phyloP scores from a whole-genome alignment of 1,140 invertebrate genomes.

The Bombus picipes region DNA sequence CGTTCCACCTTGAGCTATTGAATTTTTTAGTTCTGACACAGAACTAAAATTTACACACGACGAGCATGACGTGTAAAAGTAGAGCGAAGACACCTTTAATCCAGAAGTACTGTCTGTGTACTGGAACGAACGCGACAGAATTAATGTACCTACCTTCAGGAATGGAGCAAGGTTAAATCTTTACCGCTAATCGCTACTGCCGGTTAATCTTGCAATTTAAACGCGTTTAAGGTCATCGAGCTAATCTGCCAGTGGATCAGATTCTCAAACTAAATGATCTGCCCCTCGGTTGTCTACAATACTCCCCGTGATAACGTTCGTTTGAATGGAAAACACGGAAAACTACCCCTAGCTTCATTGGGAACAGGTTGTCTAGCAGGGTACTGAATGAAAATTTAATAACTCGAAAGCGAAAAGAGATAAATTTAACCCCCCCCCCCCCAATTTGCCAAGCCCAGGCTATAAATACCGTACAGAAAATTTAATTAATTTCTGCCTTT shows the following conservation, averaged over 20 bases:
- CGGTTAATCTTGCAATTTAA: slow-evolving; percentile 65
- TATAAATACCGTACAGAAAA: not conserved
- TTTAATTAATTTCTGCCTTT: not conserved
- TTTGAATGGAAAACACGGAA: not conserved
- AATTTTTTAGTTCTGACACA: not conserved
- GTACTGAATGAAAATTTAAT: not conserved
- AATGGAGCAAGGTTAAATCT: slow-evolving; percentile 57
- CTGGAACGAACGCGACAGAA: slow-evolving; percentile 22
- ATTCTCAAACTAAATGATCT: slow-evolving; percentile 26
- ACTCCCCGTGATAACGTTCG: not conserved
- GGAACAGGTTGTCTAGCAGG: no score
- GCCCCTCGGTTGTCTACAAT: slow-evolving; percentile 1
- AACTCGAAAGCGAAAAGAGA: not conserved
- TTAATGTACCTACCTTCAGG: slow-evolving; percentile 45
- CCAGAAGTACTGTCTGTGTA: not conserved
- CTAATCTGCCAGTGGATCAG: slow-evolving; percentile 48
- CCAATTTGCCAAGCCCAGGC: not conserved
- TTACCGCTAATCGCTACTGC: slow-evolving; percentile 62
- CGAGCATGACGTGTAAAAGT: not conserved
- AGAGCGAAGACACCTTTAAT: not conserved
- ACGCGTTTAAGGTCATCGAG: slow-evolving; percentile 52
- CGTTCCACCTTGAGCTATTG: no score
- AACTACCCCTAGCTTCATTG: not conserved
- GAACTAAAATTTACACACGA: not conserved
- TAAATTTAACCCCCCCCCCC: not conserved